phyloP scores from a whole-genome alignment of 2,797 vertebrate species.

The Bucorvus abyssinicus region DNA sequence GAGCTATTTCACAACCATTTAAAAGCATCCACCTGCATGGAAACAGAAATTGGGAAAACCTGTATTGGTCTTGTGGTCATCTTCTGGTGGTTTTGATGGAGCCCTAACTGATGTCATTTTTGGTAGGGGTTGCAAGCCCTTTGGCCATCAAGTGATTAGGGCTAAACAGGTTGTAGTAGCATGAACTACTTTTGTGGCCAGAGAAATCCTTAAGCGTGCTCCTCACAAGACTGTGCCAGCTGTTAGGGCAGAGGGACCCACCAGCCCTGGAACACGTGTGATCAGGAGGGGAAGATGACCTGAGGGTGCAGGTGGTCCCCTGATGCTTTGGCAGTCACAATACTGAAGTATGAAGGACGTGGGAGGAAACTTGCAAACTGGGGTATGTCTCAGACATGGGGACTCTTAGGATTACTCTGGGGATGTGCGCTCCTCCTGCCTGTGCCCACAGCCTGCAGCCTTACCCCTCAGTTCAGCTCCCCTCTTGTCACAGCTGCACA shows the following conservation, averaged over 20 bases:
- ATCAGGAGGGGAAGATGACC: neutral
- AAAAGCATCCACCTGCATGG: neutral
- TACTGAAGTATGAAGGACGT: neutral
- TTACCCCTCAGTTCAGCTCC: neutral
- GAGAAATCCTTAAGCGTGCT: neutral
- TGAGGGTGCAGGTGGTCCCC: neutral
- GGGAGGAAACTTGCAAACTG: neutral
- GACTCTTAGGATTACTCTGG: neutral
- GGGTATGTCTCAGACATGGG: neutral
- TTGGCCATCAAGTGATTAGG: neutral
- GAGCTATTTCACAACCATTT: neutral
- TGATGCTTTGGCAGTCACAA: neutral
- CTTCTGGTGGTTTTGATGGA: neutral
- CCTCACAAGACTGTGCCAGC: neutral
- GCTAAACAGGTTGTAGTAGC: neutral
- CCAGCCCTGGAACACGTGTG: rapidly evolving
- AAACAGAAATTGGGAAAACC: neutral
- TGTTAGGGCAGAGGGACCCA: neutral
- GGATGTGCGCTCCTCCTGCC: neutral
- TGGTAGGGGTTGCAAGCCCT: neutral
- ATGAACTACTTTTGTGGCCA: neutral
- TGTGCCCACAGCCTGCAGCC: neutral
- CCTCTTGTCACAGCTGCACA: neutral
- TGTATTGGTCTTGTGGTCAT: neutral
- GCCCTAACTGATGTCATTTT: neutral